Percentiles rank a stretch among this genome's conserved stretches.
These are phyloP conservation scores for Andrena fulva DNA, from an alignment of 2,888 invertebrate species.

Conservation along the genomic window DNA sequence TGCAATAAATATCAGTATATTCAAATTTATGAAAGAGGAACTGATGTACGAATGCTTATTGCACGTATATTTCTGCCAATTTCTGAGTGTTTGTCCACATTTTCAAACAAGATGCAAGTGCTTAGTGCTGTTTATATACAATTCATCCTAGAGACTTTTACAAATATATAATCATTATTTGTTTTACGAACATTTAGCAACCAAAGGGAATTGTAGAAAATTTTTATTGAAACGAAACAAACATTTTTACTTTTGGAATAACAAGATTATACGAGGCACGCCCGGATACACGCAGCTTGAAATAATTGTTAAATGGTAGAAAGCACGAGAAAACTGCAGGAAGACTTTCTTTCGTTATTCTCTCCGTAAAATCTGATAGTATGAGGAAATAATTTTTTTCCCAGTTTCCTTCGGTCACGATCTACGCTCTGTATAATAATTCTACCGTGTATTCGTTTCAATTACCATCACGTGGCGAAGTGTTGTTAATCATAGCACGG, in stretches of 20 bases:
- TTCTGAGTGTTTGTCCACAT: too few relatives aligned
- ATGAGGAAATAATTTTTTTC: background rate
- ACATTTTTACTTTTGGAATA: background rate
- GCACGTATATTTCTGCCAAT: too few relatives aligned
- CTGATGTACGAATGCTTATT: too few relatives aligned
- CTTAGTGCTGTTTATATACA: too few relatives aligned
- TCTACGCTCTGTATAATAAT: background rate
- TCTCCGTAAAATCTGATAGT: conserved; percentile 1
- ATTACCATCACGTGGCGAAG: conserved; percentile 6
- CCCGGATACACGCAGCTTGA: background rate
- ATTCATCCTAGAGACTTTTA: too few relatives aligned
- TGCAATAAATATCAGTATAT: too few relatives aligned
- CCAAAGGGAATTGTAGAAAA: too few relatives aligned
- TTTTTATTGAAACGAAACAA: too few relatives aligned
- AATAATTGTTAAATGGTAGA: background rate
- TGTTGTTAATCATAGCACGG: conserved; percentile 18
- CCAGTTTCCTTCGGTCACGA: background rate
- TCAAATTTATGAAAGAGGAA: too few relatives aligned
- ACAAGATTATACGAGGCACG: background rate
- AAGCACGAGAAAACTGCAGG: background rate
- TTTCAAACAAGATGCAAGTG: too few relatives aligned
- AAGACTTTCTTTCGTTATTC: background rate
- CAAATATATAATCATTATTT: too few relatives aligned
- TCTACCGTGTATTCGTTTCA: background rate
- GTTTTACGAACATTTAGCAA: too few relatives aligned